phyloP scores from a whole-genome alignment of 2,797 vertebrate species.

The Hirundo rustica region DNA sequence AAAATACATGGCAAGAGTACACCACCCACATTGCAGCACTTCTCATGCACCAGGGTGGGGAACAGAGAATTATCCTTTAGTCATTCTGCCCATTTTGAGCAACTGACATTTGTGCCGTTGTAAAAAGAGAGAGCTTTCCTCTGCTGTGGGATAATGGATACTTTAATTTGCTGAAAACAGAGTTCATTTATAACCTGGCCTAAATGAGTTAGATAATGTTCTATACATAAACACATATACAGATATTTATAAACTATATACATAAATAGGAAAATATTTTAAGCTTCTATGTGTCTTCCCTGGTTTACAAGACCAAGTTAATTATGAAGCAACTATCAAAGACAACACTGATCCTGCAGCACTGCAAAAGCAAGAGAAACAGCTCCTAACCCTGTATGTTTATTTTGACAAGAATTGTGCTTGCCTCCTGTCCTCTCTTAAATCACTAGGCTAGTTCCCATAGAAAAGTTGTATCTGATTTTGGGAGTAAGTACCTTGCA shows the following conservation, averaged over 20 bases:
- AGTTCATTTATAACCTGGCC: neutral
- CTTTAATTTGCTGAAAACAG: neutral
- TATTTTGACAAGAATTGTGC: neutral
- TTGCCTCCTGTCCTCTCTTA: neutral
- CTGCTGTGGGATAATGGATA: neutral
- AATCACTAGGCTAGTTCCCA: neutral
- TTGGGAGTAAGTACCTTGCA: neutral
- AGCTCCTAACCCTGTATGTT: neutral
- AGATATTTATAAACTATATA: neutral
- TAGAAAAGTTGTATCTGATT: neutral
- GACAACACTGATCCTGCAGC: neutral
- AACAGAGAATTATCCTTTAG: neutral
- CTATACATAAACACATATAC: neutral
- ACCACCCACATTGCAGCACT: slow-evolving; percentile 26
- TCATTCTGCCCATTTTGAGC: neutral
- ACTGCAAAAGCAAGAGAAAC: neutral
- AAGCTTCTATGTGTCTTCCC: neutral
- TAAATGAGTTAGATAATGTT: neutral
- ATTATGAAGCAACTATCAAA: neutral
- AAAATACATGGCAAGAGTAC: slow-evolving; percentile 18
- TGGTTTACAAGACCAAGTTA: neutral
- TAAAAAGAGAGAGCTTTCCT: neutral
- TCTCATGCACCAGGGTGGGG: neutral
- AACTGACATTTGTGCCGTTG: neutral
- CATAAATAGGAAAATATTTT: neutral